phyloP scores from a whole-genome alignment of 2,113 vertebrate species.

The Brachypodius melanocephalos region DNA sequence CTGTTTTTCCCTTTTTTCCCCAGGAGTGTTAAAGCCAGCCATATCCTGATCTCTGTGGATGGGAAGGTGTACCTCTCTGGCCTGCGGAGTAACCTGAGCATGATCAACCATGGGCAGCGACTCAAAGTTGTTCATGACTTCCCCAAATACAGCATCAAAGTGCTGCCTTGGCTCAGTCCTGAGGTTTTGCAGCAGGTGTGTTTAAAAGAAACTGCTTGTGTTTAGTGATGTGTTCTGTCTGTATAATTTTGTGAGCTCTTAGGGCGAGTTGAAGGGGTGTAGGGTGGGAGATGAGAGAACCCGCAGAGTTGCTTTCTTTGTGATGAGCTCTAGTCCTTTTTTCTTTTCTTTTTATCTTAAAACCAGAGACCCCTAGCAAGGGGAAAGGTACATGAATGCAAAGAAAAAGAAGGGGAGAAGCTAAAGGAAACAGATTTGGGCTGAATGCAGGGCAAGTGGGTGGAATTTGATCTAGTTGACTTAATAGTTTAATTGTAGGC shows the following conservation, averaged over 20 bases:
- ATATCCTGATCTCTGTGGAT: constrained; percentile 90
- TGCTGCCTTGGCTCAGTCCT: constrained; percentile 95
- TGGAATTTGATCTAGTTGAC: not conserved
- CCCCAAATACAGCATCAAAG: constrained; percentile 92
- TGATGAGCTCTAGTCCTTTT: not conserved
- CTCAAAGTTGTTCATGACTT: constrained; percentile 94
- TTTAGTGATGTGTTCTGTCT: not conserved
- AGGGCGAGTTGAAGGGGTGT: too few relatives aligned
- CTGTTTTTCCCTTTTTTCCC: not conserved
- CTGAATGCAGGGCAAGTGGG: not conserved
- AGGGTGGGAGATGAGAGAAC: not conserved
- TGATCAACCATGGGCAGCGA: constrained; percentile 93
- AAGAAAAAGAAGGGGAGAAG: not conserved
- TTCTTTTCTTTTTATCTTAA: not conserved
- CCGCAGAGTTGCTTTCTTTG: not conserved
- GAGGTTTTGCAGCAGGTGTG: constrained; percentile 95
- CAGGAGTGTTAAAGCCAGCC: constrained; percentile 97
- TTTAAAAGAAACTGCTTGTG: not conserved
- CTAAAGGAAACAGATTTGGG: not conserved
- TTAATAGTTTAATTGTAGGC: not conserved
- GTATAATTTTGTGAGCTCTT: not conserved
- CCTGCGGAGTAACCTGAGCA: constrained; percentile 90
- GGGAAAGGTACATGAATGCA: not conserved
- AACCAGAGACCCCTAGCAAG: not conserved
- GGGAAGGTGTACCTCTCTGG: constrained; percentile 95